Percentiles rank a stretch among this genome's conserved stretches.
phyloP scores from a whole-genome alignment of 64 coral and sea anemone species.

The Orbicella faveolata region DNA sequence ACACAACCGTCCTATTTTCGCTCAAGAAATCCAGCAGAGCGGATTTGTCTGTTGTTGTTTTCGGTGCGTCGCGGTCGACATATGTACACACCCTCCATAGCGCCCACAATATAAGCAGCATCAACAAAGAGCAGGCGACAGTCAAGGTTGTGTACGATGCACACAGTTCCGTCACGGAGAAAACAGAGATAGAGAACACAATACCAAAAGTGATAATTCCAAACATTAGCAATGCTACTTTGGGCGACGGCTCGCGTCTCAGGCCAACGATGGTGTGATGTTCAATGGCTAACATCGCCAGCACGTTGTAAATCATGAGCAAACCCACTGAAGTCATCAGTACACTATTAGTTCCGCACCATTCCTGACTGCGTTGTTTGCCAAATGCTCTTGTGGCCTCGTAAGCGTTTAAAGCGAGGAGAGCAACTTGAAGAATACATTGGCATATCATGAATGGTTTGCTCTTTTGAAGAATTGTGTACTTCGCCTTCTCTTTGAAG shows the following conservation, averaged over 20 bases:
- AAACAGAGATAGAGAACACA: background rate
- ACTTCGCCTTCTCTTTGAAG: background rate
- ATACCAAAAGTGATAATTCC: background rate
- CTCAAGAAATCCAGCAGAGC: background rate
- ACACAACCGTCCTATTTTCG: no score
- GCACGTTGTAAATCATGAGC: background rate
- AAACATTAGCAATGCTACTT: background rate
- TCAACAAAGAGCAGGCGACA: background rate
- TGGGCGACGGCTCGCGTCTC: background rate
- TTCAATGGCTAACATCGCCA: background rate
- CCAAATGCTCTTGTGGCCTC: background rate
- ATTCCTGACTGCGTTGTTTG: background rate
- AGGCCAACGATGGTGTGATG: background rate
- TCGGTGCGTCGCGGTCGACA: no score
- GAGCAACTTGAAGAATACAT: background rate
- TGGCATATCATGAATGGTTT: background rate
- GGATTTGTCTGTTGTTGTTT: background rate
- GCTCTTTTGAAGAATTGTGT: background rate
- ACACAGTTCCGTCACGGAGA: background rate
- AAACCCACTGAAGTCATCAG: background rate
- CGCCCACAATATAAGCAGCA: no score
- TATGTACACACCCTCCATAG: no score
- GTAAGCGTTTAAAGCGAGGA: background rate
- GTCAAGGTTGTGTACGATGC: background rate
- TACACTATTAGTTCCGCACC: background rate